Base-by-base conservation (phyloP, 1,140 invertebrate genomes). In the Araneus ventricosus region DNA sequence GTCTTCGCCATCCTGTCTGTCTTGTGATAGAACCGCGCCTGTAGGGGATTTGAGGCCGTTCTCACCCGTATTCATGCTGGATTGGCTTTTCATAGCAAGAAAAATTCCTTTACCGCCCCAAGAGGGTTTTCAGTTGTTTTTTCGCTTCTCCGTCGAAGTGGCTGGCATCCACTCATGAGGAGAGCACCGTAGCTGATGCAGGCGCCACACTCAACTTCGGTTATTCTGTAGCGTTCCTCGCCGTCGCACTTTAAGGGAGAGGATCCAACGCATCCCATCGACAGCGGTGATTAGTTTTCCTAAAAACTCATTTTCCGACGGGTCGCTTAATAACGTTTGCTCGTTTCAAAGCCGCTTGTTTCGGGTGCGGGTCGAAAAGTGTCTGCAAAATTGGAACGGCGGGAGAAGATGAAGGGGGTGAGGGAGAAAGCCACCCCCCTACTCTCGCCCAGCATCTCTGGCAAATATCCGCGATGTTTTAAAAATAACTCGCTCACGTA, bases 401-500 rank as follows among this genome's bases (percentile, higher is more conserved):
- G 52, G 52, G 10, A 59, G 30, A 20, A 14, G 14, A 34, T 34
- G 30, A 75, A 37, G 70, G 90, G 79, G 90, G 52, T n/a, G 52
- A 52, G 80, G 41, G 82, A 84, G 90, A 92, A 92, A 59, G 59
- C 80, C 80, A 85, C 52, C 61, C 30, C n/a, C 90, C 61, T 52
- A 34, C 34, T 22, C 41, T 17, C 37, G 7, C n/a, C 80, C n/a
- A 41, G 27, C 34, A 37, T 90, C 75, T 84, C 80, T 92, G 82
- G 90, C 90, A 85, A 85, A 86, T 86, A 92, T 92, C 90, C 52
- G 52, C n/a, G 24, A 37, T 22, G 90, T 57, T 92, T 92, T 92
- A 92, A 92, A 92, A 92, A 92, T 92, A 92, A 92, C 90, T 59
- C 80, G 82, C 90, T 82, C 37, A 52, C 90, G 90, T 86, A 84